Conservation (phyloP, 2,888 invertebrate species). For the Halictus ligatus region DNA sequence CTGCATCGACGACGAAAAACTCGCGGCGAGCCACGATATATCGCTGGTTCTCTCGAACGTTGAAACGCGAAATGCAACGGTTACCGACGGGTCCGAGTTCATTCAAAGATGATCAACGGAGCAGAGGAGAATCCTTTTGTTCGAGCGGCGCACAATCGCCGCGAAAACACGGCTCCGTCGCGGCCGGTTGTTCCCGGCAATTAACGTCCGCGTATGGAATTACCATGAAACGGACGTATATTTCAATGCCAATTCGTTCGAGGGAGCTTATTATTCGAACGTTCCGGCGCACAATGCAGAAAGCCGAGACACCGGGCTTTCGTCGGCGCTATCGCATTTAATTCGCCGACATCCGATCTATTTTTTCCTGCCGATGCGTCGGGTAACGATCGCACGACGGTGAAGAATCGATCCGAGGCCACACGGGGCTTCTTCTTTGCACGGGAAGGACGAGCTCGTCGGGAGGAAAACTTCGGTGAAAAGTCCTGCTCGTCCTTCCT, state of each 20-base stretch:
- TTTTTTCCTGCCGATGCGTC: slow-evolving; percentile 30
- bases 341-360: slow-evolving; percentile 51
- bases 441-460: not conserved
- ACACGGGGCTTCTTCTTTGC: not conserved
- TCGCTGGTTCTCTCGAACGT: not conserved
- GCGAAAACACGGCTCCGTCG: not conserved
- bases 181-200: not conserved
- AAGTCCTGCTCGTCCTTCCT: not conserved
- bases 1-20: not conserved
- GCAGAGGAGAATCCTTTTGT: not conserved
- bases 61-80: not conserved
- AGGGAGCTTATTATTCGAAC: slow-evolving; percentile 33
- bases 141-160: not conserved
- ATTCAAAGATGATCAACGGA: not conserved
- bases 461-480: not conserved
- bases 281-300: slow-evolving; percentile 37
- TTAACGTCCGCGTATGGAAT: slow-evolving; percentile 24
- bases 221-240: slow-evolving; percentile 25
- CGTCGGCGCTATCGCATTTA: slow-evolving; percentile 14
- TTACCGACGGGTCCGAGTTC: not conserved
- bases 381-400: not conserved
- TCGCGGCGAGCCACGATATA: not conserved
- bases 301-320: slow-evolving; percentile 25
- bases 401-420: not conserved
- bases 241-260: slow-evolving; percentile 27